Base-by-base conservation (phyloP, 2,888 invertebrate genomes). In the Sphaerophoria taeniata region DNA sequence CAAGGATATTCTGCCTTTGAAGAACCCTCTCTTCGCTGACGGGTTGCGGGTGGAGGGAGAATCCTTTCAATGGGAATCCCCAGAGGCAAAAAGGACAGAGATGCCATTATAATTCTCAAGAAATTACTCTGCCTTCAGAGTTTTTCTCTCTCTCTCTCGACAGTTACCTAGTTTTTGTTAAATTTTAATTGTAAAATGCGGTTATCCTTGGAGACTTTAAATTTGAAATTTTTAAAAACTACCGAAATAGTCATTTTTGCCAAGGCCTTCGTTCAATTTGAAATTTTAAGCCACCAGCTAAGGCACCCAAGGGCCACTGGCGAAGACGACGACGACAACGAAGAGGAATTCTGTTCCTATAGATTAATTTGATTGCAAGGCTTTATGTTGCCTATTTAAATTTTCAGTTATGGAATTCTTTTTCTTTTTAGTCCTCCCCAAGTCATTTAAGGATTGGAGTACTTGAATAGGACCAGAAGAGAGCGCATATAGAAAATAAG, bases 1-100 rank as follows among this genome's bases (percentile, higher is more conserved):
- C 24, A 45, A 84, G 71, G 49, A 76, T 76, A 39, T 84, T 75
- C 56, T 24, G 3, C 9, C 51, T 75, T 71, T 78, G 69, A 63
- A 73, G 77, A 65, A 67, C 43, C 31, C 45, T 36, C 34, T 34
- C 6, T 11, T 11, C 12, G 14, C 7, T 56, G 11, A 1, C 3
- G 49, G 49, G 49, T 3, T 6, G 2, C 2, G 67, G 51, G 9
- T 6, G 6, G 3, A 67, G 11, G 1, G 9, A 39, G 5, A 43
- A 6, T 11, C n/a, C 12, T 51, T 49, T 36, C 0, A 36, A 24
- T 12, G 36, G 39, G 51, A 53, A 39, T 53, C 24, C 67, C 53
- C 67, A 24, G 36, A 67, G 39, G 67, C 53, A 53, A 67, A 67
- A 67, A 53, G 67, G 51, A 67, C 67, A 67, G 67, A 39, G 16